Evolutionary conservation across 2,113 vertebrate genomes (phyloP), one percentile per base, ranked within the genome.

Genomic region (Bujurquina vittata): DNA sequence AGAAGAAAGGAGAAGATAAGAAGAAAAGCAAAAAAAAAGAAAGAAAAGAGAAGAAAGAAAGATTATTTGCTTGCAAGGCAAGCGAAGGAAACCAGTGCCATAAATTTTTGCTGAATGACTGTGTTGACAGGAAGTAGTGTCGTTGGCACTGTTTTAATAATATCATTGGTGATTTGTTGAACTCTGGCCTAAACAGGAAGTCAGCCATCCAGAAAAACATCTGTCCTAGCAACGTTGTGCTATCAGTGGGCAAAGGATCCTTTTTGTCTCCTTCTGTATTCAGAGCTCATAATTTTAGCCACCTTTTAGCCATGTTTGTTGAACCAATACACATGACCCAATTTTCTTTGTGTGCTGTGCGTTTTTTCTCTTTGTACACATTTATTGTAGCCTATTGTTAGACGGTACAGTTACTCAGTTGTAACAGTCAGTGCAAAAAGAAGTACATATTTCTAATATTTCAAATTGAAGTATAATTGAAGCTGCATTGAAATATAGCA

Each of bases 71-170:
- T 49, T 4, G 8, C 37, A 75, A 83, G 82, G 81, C 69, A 80
- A 77, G 63, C 81, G 72, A 74, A 85, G 90, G 89, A 91, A 93
- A 83, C 88, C 84, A 5, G 22, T 77, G 72, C 67, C 56, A 52
- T 94, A 92, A 94, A 94, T 95, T 90, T 82, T 54, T 43, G 40
- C 75, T n/a, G 77, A 86, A 84, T 89, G 82, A 90, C 88, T 91
- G 90, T 89, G 94, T 91, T 93, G 94, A 92, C 91, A 86, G 93
- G 93, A 93, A 92, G 89, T 61, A 8, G 88, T 87, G 89, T 76
- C 60, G 90, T 89, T 93, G 81, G 88, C 80, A 75, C 84, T 5
- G n/a, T 88, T 91, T 80, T 57, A 90, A 87, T 84, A 83, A 76
- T 88, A 85, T 79, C 88, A 57, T 78, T 61, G 83, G 65, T 84